Percentiles rank a stretch among this genome's conserved stretches.
These are phyloP conservation scores for Rotaria magnacalcarata DNA, from an alignment of 2,888 invertebrate species.

Conservation along the genomic window DNA sequence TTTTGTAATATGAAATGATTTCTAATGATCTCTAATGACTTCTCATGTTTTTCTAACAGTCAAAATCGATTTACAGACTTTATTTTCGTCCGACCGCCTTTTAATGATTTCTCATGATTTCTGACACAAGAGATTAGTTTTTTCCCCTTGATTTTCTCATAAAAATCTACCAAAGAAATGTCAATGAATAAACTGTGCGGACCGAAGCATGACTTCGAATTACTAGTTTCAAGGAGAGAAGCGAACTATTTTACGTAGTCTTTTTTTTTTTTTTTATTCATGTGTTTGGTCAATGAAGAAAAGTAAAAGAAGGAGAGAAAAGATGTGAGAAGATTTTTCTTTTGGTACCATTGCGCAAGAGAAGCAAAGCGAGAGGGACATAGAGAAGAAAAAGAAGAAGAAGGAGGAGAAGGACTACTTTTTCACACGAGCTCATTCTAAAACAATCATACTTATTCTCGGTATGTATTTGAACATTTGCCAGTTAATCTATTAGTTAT, in stretches of 20 bases:
- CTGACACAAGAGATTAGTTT: too few relatives aligned
- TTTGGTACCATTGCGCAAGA: constrained; percentile 20
- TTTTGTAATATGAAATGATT: too few relatives aligned
- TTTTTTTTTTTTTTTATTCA: too few relatives aligned
- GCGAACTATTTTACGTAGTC: too few relatives aligned
- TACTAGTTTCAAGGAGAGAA: neutral
- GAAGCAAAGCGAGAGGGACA: neutral
- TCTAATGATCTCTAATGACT: too few relatives aligned
- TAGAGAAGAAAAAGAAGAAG: neutral
- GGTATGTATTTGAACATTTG: neutral
- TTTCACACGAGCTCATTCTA: constrained; percentile 11
- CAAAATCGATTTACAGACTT: too few relatives aligned
- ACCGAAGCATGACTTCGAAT: neutral
- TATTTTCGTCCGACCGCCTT: too few relatives aligned
- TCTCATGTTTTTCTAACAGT: too few relatives aligned
- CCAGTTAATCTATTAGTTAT: neutral
- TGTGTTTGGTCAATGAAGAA: neutral
- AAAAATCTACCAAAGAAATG: neutral
- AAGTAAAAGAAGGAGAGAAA: neutral
- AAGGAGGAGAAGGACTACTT: neutral
- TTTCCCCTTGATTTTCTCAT: constrained; percentile 7
- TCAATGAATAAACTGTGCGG: neutral
- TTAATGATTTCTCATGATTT: too few relatives aligned
- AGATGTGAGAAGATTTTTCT: neutral
- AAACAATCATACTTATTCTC: constrained; percentile 21